Percentiles rank a stretch among this genome's conserved stretches.
Conservation (phyloP, 1,140 invertebrate species). For the Globodera rostochiensis region DNA sequence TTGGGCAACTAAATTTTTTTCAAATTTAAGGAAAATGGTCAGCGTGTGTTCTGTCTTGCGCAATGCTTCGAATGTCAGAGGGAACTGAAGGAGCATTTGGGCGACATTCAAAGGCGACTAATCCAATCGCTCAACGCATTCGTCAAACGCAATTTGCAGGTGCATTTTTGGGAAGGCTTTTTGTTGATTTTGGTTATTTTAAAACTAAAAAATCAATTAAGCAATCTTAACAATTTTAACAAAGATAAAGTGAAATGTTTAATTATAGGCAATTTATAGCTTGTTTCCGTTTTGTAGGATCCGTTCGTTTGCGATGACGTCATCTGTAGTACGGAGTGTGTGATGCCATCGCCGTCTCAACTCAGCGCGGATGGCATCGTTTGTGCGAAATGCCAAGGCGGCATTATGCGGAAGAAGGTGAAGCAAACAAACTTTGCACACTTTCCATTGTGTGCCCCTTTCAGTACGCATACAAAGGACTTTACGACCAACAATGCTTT, state of each 20-base stretch:
- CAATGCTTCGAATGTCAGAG: slow-evolving; percentile 9
- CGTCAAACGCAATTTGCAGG: too few species aligned
- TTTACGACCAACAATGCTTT: slow-evolving; percentile 44
- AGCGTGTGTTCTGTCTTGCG: background rate
- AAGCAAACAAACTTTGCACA: slow-evolving; percentile 7
- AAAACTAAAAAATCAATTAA: too few species aligned
- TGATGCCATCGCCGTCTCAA: slow-evolving; percentile 30
- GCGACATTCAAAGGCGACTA: background rate
- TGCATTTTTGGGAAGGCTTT: too few species aligned
- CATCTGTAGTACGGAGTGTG: slow-evolving; percentile 22
- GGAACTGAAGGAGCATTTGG: background rate
- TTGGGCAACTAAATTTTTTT: background rate
- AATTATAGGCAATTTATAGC: too few species aligned
- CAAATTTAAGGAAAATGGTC: background rate
- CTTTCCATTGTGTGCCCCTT: slow-evolving; percentile 7
- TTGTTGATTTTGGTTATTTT: too few species aligned
- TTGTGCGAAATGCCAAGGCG: slow-evolving; percentile 34
- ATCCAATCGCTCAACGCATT: too few species aligned
- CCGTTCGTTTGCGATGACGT: slow-evolving; percentile 38
- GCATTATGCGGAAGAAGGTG: slow-evolving; percentile 32
- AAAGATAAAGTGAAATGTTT: background rate
- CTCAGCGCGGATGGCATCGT: slow-evolving; percentile 14
- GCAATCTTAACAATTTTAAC: too few species aligned
- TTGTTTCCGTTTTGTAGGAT: slow-evolving; percentile 19
- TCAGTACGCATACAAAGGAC: slow-evolving; percentile 30